Conservation (phyloP, 2,888 invertebrate genomes). For the Thyatira batis region DNA sequence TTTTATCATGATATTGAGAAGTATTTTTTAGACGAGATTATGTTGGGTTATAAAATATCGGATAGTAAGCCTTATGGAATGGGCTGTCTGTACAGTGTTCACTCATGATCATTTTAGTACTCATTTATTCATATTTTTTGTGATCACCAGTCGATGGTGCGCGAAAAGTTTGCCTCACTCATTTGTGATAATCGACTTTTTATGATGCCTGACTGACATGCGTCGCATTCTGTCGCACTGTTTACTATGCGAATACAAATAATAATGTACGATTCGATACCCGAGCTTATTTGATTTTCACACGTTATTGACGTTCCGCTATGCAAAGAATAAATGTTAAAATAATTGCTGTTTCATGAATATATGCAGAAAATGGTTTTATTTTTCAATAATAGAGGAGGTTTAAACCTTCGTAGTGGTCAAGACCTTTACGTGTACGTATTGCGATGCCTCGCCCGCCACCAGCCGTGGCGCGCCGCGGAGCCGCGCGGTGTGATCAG, state of each 20-base stretch:
- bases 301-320: conserved; percentile 30
- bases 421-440: conserved; percentile 24
- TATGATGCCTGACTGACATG: too few species aligned
- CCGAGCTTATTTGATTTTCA: conserved; percentile 40
- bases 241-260: conserved; percentile 34
- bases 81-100: neutral
- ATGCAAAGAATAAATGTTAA: too few species aligned
- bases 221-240: conserved; percentile 13
- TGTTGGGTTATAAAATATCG: neutral
- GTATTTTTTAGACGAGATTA: too few species aligned
- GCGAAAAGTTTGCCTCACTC: neutral
- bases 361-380: too few species aligned
- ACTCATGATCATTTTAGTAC: neutral
- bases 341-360: too few species aligned
- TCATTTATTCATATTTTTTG: neutral
- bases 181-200: neutral
- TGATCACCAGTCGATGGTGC: neutral
- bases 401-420: too few species aligned
- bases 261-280: conserved; percentile 33
- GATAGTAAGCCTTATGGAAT: neutral
- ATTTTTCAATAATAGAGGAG: too few species aligned
- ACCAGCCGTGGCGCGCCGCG: conserved; percentile 29
- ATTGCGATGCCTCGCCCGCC: conserved; percentile 39
- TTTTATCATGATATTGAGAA: too few species aligned
- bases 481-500: conserved; percentile 68